Base-by-base conservation (phyloP, 2,888 invertebrate genomes). In the Latrodectus hesperus region DNA sequence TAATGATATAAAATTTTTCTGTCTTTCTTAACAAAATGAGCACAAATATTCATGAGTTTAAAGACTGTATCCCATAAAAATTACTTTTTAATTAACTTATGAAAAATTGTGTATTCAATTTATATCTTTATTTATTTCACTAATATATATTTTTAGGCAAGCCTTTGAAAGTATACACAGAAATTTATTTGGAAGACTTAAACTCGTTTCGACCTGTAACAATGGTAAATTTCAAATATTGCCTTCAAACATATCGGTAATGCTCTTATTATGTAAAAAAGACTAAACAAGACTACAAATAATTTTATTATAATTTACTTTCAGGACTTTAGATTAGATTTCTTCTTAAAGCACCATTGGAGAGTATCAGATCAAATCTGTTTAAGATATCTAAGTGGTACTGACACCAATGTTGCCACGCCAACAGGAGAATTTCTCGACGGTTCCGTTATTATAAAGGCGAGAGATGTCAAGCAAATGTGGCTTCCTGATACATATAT, bases 401-500 rank as follows among this genome's bases (percentile, higher is more conserved):
- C n/a, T 10, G 55, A 75, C 12, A 51, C 51, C 51, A 49, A 53
- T 8, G 16, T 53, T 14, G n/a, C 53, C 16, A 77, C 38, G 11
- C 17, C 67, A 14, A 38, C 51, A 1, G 71, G 51, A 22, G 64
- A 68, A 1, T 49, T 60, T 22, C 60, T 52, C 11, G 83, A 73
- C n/a, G 38, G 49, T n/a, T 74, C 84, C 3, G 60, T 84, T 9
- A 79, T 84, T n/a, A 68, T 84, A 11, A 78, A 64, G 14, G 79
- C 74, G 16, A 84, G 78, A 38, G 78, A 84, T 60, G 51, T 78
- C 4, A 84, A 67, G 14, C 95, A 95, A 91, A 93, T 96, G n/a
- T 96, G 96, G 96, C 96, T 96, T 91, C 96, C 96, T 0, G 96
- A 96, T 92, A 95, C 96, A 51, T 96, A 96, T 92, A 96, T 96